Conservation (phyloP, 2,113 vertebrate species). For the Silurus glanis region DNA sequence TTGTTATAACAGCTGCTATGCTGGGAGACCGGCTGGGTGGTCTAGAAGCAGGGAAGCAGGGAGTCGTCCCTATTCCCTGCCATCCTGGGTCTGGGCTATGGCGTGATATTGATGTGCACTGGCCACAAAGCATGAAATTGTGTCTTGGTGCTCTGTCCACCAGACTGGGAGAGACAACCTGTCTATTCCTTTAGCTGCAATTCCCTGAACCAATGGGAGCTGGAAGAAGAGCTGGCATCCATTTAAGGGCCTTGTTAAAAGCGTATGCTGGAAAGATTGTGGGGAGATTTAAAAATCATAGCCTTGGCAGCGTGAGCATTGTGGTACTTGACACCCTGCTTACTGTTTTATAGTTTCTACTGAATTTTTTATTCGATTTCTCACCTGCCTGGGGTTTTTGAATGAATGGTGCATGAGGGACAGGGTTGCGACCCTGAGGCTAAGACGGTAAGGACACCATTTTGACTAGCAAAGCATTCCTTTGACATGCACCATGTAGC, state of each 20-base stretch:
- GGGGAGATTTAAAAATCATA: constrained; percentile 53
- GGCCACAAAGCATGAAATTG: constrained; percentile 66
- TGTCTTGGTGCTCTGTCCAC: constrained; percentile 58
- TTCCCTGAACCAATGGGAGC: constrained; percentile 45
- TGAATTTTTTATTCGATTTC: constrained; percentile 47
- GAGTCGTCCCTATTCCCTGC: constrained; percentile 39
- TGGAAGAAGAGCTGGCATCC: constrained; percentile 51
- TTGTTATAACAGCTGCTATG: constrained; percentile 27
- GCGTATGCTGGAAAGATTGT: constrained; percentile 52
- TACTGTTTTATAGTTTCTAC: constrained; percentile 48
- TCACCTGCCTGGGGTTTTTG: constrained; percentile 34
- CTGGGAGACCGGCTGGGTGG: constrained; percentile 31
- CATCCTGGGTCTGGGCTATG: constrained; percentile 37
- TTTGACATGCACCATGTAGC: constrained; percentile 6
- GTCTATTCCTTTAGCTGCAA: constrained; percentile 41
- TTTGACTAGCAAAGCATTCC: constrained; percentile 39
- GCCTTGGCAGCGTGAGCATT: constrained; percentile 38
- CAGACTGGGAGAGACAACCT: constrained; percentile 44
- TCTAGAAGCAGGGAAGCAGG: constrained; percentile 19
- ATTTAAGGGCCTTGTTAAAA: constrained; percentile 55
- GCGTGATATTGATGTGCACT: constrained; percentile 58
- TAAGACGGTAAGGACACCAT: constrained; percentile 38
- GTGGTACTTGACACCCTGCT: constrained; percentile 47
- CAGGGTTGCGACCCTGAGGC: constrained; percentile 48
- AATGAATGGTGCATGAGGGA: constrained; percentile 43